Base-by-base conservation (phyloP, 2,888 invertebrate genomes). In the Deilephila porcellus region DNA sequence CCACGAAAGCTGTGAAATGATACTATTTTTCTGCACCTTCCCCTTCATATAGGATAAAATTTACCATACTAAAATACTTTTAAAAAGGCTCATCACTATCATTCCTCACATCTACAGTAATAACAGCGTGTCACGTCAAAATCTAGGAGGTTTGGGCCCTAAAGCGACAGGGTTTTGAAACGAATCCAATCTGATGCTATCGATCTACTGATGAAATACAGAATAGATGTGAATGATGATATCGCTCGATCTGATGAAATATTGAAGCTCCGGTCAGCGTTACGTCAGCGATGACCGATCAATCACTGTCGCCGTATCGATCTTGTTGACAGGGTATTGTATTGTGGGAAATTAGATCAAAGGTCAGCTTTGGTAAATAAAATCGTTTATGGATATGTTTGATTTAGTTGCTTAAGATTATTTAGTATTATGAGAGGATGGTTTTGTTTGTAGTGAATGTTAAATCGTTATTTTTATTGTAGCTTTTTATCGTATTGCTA, bases 241-340 rank as follows among this genome's bases (percentile, higher is more conserved):
- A 67, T 67, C 67, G 20, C 17, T 19, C 32, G 52, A 67, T 45
- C 67, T 67, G 67, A 67, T 67, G 67, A 52, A 67, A 67, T 67
- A 67, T 67, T 67, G 67, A 67, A 25, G 52, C 25, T 52, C 37
- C 45, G 20, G 45, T 56, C 67, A 25, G 37, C 63, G 34, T 67
- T 52, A 67, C 25, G 45, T 52, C 60, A 25, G 20, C 17, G 25
- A 14, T 67, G 67, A 25, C 45, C 52, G 25, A 67, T 67, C 67
- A 67, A 67, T 67, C 67, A 67, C 14, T 25, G 25, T 25, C 4
- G 17, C 56, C 4, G 67, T 20, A 67, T 67, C 67, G 45, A 29
- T 45, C 67, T 45, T 37, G 67, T 25, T 25, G 67, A 67, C 67
- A 67, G 45, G 17, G 17, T 45, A 67, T 37, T 63, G 63, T 63